A percentile compares a stretch with the other conserved stretches of the same genome.
These are phyloP conservation scores for Periophthalmus modestus DNA, from an alignment of 2,113 vertebrate species.

Conservation along the genomic window DNA sequence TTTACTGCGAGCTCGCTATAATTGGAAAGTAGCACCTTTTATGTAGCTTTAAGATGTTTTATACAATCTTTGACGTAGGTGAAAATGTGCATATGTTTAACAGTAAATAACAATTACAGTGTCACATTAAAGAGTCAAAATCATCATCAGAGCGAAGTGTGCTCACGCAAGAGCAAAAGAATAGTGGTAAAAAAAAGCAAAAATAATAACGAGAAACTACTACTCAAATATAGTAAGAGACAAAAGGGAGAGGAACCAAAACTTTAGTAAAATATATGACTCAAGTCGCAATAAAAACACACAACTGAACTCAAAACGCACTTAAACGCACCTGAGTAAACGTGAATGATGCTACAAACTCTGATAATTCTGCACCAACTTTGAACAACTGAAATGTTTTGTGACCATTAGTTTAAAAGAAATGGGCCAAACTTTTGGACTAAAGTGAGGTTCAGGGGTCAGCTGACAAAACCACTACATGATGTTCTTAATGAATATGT, in stretches of 20 bases:
- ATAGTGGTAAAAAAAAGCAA: no score
- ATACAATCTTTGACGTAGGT: slow-evolving; percentile 74
- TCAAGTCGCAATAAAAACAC: not conserved
- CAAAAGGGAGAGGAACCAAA: no score
- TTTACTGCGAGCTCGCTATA: slow-evolving; percentile 79
- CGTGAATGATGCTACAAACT: not conserved
- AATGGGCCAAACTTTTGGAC: slow-evolving; percentile 17
- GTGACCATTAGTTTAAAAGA: slow-evolving; percentile 53
- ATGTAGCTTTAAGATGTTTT: slow-evolving; percentile 76
- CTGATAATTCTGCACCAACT: slow-evolving; percentile 72
- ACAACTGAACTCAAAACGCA: no score
- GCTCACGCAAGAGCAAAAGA: no score
- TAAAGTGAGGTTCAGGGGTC: slow-evolving; percentile 19
- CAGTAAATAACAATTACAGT: slow-evolving; percentile 60
- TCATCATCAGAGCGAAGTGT: no score
- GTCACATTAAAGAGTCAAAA: slow-evolving; percentile 46
- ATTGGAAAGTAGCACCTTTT: slow-evolving; percentile 78
- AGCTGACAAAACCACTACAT: slow-evolving; percentile 27
- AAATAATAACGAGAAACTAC: no score
- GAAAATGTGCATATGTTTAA: slow-evolving; percentile 76
- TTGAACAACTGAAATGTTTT: slow-evolving; percentile 21
- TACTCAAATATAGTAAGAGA: no score
- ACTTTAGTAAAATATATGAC: not conserved
- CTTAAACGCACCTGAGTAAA: no score
- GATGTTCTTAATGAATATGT: slow-evolving; percentile 58